phyloP scores from a whole-genome alignment of 1,140 invertebrate genomes.

The Ericerus pela region DNA sequence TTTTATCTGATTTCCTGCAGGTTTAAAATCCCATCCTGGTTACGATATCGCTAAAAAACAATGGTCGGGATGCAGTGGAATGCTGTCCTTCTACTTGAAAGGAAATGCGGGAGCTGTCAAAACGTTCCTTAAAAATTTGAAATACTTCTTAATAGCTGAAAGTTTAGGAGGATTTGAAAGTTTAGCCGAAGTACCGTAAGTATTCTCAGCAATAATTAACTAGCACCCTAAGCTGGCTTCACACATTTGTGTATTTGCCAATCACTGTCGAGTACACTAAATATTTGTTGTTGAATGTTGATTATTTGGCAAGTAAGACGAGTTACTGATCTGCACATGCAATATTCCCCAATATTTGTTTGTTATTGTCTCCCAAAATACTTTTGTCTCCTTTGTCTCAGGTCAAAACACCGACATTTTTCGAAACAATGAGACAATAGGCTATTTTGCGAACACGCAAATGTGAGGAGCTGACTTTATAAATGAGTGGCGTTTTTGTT shows the following conservation, averaged over 20 bases:
- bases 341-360: neutral
- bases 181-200: conserved; percentile 70
- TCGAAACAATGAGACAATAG: no score
- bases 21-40: conserved; percentile 80
- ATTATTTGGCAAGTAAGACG: no score
- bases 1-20: no score
- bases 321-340: no score
- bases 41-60: conserved; percentile 69
- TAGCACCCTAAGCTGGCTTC: no score
- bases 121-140: conserved; percentile 60
- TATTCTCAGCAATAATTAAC: conserved; percentile 24
- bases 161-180: conserved; percentile 93
- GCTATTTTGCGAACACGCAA: no score
- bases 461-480: no score
- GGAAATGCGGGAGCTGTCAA: conserved; percentile 57
- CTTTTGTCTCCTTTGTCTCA: neutral
- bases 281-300: no score
- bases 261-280: no score
- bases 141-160: conserved; percentile 79
- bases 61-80: conserved; percentile 79
- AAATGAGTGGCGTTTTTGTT: no score
- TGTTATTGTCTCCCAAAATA: neutral
- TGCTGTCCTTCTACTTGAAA: conserved; percentile 77
- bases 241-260: no score
- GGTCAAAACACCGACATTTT: no score